Evolutionary conservation across 2,113 vertebrate species (phyloP), one percentile per base, ranked within the genome.

Genomic region (Antigone vipio): DNA sequence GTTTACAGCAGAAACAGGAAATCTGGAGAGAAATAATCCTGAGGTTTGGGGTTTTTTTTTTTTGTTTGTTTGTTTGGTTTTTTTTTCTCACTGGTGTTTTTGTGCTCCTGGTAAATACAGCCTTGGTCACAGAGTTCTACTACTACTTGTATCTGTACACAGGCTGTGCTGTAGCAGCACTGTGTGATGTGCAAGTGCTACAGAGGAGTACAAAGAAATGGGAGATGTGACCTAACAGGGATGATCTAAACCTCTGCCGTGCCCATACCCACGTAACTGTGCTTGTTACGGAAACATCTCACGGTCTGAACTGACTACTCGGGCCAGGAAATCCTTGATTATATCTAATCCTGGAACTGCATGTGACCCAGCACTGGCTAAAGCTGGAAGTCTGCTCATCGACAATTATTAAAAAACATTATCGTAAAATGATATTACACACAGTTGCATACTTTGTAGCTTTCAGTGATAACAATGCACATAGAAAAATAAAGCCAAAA

Each of bases 231-330:
- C 66, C 85, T 95, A 67, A 50, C 92, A 89, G 29, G 81, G 66
- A 82, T 72, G 52, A 67, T 67, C 94, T 96, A 97, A 96, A 92
- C 81, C 92, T 85, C 74, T 87, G 78, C 88, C 93, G 47, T 29
- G 34, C 38, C 27, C 50, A 12, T 19, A 84, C 21, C 42, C 64
- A 47, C 12, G 9, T 73, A 89, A 82, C 64, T 12, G 44, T 42
- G 59, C 73, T 71, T 38, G 81, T 82, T 82, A 93, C 22, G 82
- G 92, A 95, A 96, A 96, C 52, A 82, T 69, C 92, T 91, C 74
- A 84, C 62, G 72, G 82, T 47, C 42, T 93, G 75, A 82, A 34
- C 21, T 44, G 71, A 45, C 53, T 38, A 38, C 30, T 81, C 35
- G 78, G 52, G 29, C 24, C 81, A 90, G 92, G 81, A 95, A 93